Percentiles rank a stretch among this genome's conserved stretches.
phyloP scores from a whole-genome alignment of 1,140 invertebrate species.

The Thaumatotibia leucotreta region DNA sequence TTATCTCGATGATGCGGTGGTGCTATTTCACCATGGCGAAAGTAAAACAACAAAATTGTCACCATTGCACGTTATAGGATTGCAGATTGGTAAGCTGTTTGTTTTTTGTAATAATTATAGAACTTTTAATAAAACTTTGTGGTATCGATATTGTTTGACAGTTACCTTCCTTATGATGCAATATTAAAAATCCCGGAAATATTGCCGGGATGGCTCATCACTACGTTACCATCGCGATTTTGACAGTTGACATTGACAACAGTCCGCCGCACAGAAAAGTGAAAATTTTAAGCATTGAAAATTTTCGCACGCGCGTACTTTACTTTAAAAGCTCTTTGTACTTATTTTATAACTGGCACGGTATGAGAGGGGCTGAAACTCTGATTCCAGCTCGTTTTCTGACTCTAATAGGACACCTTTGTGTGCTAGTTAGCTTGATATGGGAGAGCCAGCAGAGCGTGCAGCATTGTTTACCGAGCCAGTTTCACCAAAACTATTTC shows the following conservation, averaged over 20 bases:
- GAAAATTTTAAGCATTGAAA: not conserved
- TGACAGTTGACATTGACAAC: conserved; percentile 7
- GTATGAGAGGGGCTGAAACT: conserved; percentile 64
- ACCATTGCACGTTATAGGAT: too few species aligned
- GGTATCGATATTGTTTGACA: too few species aligned
- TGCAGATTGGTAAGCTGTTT: too few species aligned
- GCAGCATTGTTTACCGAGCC: conserved; percentile 71
- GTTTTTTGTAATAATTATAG: too few species aligned
- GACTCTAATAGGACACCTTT: conserved; percentile 76
- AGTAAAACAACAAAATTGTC: too few species aligned
- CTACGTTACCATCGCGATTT: conserved; percentile 4
- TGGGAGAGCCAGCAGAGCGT: conserved; percentile 76
- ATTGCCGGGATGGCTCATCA: too few species aligned
- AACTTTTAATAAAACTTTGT: too few species aligned
- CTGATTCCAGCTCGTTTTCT: conserved; percentile 77
- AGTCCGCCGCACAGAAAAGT: not conserved
- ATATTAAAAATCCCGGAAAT: too few species aligned
- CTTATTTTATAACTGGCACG: conserved; percentile 17
- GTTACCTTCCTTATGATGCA: too few species aligned
- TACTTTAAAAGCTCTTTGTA: not conserved
- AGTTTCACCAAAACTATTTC: conserved; percentile 56
- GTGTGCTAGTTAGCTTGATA: conserved; percentile 74
- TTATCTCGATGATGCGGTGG: too few species aligned
- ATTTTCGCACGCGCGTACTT: not conserved
- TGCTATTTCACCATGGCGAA: too few species aligned